phyloP scores from a whole-genome alignment of 2,888 invertebrate genomes.

The Drosophila kuntzei region DNA sequence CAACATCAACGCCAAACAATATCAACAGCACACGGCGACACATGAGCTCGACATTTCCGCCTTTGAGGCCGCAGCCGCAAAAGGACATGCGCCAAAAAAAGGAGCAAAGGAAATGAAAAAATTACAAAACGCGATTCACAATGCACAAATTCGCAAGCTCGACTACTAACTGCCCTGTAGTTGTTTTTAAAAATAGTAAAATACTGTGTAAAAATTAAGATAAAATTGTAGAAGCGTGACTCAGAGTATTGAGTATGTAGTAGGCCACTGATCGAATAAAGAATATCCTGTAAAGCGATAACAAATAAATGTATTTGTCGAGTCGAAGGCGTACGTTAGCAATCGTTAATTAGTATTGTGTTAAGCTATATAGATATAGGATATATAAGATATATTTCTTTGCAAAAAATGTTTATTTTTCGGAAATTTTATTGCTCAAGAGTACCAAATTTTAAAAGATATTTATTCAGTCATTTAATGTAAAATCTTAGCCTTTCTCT shows the following conservation, averaged over 20 bases:
- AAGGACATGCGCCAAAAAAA: constrained; percentile 77
- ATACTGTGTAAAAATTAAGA: not conserved
- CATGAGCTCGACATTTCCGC: constrained; percentile 76
- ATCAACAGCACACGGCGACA: constrained; percentile 67
- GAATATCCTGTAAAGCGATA: not conserved
- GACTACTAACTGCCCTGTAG: constrained; percentile 10
- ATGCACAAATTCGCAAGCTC: not conserved
- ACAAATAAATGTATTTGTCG: too few relatives aligned
- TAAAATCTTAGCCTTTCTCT: not conserved
- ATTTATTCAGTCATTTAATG: too few relatives aligned
- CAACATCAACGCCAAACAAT: constrained; percentile 24
- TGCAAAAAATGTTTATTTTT: not conserved
- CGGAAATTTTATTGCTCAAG: too few relatives aligned
- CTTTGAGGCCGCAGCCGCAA: constrained; percentile 69
- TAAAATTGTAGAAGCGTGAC: too few relatives aligned
- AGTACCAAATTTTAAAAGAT: too few relatives aligned
- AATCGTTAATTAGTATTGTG: too few relatives aligned
- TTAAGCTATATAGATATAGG: too few relatives aligned
- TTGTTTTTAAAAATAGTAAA: not conserved
- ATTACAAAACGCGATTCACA: constrained; percentile 31
- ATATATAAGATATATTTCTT: too few relatives aligned
- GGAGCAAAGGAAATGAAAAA: constrained; percentile 58
- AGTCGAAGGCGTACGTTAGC: too few relatives aligned
- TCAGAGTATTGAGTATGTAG: too few relatives aligned
- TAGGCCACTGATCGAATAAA: not conserved